Evolutionary conservation across 2,888 invertebrate genomes (phyloP).

Genomic region (Choristoneura rosaceana): DNA sequence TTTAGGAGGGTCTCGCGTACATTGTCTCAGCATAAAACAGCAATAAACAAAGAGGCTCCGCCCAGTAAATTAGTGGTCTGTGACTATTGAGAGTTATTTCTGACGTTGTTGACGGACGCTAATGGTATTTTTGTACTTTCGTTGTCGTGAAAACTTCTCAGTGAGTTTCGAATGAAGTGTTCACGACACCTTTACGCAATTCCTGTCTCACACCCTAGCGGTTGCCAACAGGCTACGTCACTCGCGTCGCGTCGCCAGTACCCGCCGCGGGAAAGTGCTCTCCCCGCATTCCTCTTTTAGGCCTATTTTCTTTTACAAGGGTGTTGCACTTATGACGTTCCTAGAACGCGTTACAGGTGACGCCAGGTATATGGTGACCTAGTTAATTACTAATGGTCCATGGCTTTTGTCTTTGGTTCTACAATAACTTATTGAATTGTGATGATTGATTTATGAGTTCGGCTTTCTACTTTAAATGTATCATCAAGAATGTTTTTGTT

Average conservation of each 20-base stretch:
- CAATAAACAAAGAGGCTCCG: constrained; percentile 35
- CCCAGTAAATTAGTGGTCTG: constrained; percentile 53
- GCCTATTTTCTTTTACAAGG: constrained; percentile 59
- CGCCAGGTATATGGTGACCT: constrained; percentile 39
- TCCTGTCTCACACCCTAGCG: constrained; percentile 75
- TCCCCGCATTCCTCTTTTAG: constrained; percentile 64
- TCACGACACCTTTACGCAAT: constrained; percentile 82
- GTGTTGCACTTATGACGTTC: constrained; percentile 46
- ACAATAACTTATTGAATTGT: constrained; percentile 21
- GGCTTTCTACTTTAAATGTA: not conserved
- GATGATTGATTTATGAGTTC: constrained; percentile 36
- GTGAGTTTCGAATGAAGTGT: constrained; percentile 73
- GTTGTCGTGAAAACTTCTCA: constrained; percentile 70
- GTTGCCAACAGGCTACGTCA: constrained; percentile 79
- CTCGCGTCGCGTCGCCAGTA: constrained; percentile 59
- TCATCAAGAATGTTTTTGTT: not conserved
- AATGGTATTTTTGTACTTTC: constrained; percentile 77
- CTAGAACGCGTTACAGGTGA: constrained; percentile 1
- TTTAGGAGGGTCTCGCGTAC: constrained; percentile 15
- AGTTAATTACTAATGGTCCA: constrained; percentile 37
- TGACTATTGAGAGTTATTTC: constrained; percentile 63
- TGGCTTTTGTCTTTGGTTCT: constrained; percentile 31
- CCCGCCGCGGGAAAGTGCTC: constrained; percentile 64
- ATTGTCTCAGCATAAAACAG: constrained; percentile 12
- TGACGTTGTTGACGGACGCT: constrained; percentile 69